A percentile compares a stretch with the other conserved stretches of the same genome.
phyloP scores from a whole-genome alignment of 2,888 invertebrate species.

The Chalcis sispes region DNA sequence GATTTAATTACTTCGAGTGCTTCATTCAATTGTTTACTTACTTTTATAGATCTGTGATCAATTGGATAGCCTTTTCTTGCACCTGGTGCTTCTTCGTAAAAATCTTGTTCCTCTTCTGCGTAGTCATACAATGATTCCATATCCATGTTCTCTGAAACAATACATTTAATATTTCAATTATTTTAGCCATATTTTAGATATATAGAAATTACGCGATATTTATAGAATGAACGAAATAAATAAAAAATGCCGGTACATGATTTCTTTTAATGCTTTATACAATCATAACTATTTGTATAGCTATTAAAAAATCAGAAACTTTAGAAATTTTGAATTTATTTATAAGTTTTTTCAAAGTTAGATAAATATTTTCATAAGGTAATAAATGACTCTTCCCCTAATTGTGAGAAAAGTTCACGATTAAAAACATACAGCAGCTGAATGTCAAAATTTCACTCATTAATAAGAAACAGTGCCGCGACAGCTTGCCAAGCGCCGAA shows the following conservation, averaged over 20 bases:
- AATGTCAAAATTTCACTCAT: too few relatives aligned
- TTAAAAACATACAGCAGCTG: conserved; percentile 30
- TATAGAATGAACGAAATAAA: neutral
- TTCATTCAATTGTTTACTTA: conserved; percentile 60
- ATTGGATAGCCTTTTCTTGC: conserved; percentile 73
- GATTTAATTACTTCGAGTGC: neutral
- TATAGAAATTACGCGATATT: neutral
- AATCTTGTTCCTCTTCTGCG: conserved; percentile 84
- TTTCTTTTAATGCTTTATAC: too few relatives aligned
- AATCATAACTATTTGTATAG: neutral
- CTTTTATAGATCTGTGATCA: conserved; percentile 73
- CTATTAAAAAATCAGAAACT: neutral
- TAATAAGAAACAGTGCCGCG: conserved; percentile 8
- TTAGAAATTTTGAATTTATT: neutral
- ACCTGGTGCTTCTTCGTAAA: conserved; percentile 81
- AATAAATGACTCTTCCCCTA: conserved; percentile 23
- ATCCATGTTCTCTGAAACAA: conserved; percentile 73
- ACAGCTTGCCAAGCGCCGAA: conserved; percentile 10
- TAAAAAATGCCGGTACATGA: neutral
- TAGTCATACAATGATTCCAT: conserved; percentile 79
- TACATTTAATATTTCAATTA: too few relatives aligned
- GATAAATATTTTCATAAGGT: neutral
- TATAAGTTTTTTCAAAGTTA: neutral
- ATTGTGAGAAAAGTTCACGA: conserved; percentile 22
- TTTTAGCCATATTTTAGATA: neutral